Base-by-base conservation (phyloP, 2,113 vertebrate species). In the Crypturellus undulatus region DNA sequence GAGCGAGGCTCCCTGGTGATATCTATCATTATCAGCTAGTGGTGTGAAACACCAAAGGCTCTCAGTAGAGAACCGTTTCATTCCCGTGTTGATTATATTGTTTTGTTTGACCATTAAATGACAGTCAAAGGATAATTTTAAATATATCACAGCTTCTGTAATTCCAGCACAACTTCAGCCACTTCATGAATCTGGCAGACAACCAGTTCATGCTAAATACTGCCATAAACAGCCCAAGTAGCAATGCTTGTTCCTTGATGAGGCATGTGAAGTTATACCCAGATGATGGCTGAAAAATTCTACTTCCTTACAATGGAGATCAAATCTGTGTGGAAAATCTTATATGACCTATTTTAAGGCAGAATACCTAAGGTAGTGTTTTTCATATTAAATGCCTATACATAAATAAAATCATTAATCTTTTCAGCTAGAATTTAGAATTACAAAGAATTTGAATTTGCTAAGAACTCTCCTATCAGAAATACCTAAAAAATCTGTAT, bases 81-180 rank as follows among this genome's bases (percentile, higher is more conserved):
- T 56, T 89, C 71, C 79, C 42, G 0, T 40, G 42, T 5, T 0
- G 4, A 73, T 77, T 51, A 5, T 58, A 34, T 59, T 87, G 43
- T 51, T 93, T 93, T 28, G 68, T 80, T 92, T 94, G 75, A n/a
- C 40, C 63, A 42, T 85, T 92, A 90, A 89, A 82, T 45, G 91
- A 63, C 30, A 85, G 45, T 16, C 70, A 78, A 81, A 90, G 81
- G 58, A 25, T 13, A 45, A 0, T 71, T 84, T 92, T 6, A 0
- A 75, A 79, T 64, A 80, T 80, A 91, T 92, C 56, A 60, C 38
- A 85, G 87, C 82, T 94, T 92, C 79, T 60, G 60, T 85, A 71
- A 68, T 78, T 87, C 82, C 87, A 88, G 42, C 10, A 60, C 30
- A 51, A 38, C 40, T 89, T 34, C n/a, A 84, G 43, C 32, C 65